Evolutionary conservation across 2,113 vertebrate species (phyloP).

Genomic region (Antigone vipio): DNA sequence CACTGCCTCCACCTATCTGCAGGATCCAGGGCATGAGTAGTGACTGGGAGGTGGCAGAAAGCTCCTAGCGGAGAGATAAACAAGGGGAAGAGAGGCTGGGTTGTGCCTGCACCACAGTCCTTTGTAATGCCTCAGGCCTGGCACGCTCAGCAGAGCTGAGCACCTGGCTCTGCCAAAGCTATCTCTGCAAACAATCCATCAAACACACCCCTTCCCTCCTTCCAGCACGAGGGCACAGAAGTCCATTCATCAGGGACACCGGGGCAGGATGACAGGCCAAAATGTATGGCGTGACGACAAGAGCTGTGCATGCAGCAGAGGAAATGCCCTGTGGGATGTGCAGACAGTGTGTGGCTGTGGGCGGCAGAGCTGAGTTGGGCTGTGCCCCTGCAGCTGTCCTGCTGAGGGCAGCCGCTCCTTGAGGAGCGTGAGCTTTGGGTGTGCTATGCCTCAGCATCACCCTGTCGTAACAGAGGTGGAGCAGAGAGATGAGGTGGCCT

Average conservation of each 20-base stretch:
- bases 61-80: not conserved
- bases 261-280: not conserved
- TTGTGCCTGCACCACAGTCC: not conserved
- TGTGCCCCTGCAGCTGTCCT: not conserved
- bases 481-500: not conserved
- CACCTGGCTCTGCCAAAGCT: not conserved
- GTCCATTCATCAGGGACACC: not conserved
- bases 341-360: not conserved
- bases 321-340: not conserved
- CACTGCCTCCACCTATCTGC: not conserved
- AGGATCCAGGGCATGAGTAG: not conserved
- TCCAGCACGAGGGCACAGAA: not conserved
- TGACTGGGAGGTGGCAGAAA: not conserved
- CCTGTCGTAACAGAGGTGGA: not conserved
- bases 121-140: not conserved
- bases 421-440: accelerated
- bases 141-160: not conserved
- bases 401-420: not conserved
- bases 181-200: not conserved
- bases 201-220: not conserved
- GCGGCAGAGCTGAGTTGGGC: not conserved
- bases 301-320: not conserved
- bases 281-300: not conserved
- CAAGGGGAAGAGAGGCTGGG: not conserved
- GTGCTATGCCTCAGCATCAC: not conserved